These are phyloP conservation scores for Orcinus orca DNA, from an alignment of 2,113 vertebrate genomes.

Conservation along the genomic window DNA sequence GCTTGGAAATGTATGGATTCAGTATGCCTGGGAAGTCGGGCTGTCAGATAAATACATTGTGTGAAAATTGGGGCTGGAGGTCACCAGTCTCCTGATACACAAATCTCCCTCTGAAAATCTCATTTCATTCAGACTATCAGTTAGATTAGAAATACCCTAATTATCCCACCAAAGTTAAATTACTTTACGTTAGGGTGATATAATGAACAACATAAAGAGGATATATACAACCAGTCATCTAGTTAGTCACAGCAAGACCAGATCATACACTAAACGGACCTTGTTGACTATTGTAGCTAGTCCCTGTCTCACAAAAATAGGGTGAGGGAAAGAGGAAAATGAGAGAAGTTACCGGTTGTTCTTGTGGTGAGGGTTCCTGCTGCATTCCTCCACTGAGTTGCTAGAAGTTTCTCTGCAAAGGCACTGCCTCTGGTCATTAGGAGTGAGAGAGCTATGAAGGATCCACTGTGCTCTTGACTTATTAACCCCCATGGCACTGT, in stretches of 20 bases:
- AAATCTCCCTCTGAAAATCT: slow-evolving; percentile 88
- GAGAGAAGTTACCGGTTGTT: not conserved
- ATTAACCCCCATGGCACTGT: not conserved
- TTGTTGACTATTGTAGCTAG: slow-evolving; percentile 80
- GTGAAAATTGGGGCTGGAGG: slow-evolving; percentile 88
- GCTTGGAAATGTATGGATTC: slow-evolving; percentile 65
- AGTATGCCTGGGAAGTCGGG: slow-evolving; percentile 72
- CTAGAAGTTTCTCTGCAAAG: not conserved
- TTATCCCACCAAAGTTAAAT: slow-evolving; percentile 91
- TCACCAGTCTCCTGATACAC: slow-evolving; percentile 85
- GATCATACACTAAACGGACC: slow-evolving; percentile 85
- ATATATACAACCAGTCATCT: slow-evolving; percentile 89
- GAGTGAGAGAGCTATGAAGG: not conserved
- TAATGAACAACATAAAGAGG: slow-evolving; percentile 88
- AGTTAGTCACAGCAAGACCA: slow-evolving; percentile 89
- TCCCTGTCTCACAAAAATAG: slow-evolving; percentile 70
- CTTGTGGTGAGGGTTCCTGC: not conserved
- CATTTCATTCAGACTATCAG: slow-evolving; percentile 92
- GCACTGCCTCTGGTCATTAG: not conserved
- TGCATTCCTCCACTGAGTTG: not conserved
- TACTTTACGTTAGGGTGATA: slow-evolving; percentile 90
- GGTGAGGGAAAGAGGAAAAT: slow-evolving; percentile 16
- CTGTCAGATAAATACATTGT: slow-evolving; percentile 85
- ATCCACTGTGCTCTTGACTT: not conserved
- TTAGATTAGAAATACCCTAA: slow-evolving; percentile 91